Base-by-base conservation (phyloP, 2,888 invertebrate species). In the Diplolepis rosae region DNA sequence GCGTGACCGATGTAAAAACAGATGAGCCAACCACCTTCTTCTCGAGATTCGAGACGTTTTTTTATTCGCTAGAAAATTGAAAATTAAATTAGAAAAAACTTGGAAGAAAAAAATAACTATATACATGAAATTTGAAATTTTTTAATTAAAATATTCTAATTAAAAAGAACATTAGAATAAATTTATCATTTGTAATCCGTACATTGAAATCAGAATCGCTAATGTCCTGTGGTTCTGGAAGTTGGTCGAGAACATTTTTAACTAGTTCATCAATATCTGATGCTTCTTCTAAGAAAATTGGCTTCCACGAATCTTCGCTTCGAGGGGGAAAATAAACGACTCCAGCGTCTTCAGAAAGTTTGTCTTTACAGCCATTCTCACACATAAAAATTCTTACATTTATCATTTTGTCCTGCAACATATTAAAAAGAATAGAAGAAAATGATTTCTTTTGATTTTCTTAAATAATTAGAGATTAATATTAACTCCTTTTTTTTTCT, bases 161-260 rank as follows among this genome's bases (percentile, higher is more conserved):
- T n/a, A 42, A 4, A 18, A 9, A 18, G 18, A 22, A 22, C 6
- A 1, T 4, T 1, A 22, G 22, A 2, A 18, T 11, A 22, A 22
- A 7, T n/a, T 35, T 15, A 3, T 48, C 0, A 11, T 9, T 32
- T 0, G 18, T 42, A 50, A 45, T 82, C 89, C 89, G 90, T 87
- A 94, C 94, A 86, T 92, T 87, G 87, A 94, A 92, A 65, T 92
- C 88, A 2, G 90, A 84, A 75, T 90, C 88, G 83, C 91, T 91
- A 76, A 94, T 83, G 84, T 91, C 88, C 85, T 90, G 84, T 7
- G 93, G 91, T 79, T 92, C 92, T 3, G 94, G 94, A 30, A 94
- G 87, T 72, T 91, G 89, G 68, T 90, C 89, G 56, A 94, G 87
- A 61, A 93, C 90, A 78, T 91, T 89, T 73, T 91, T 90, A 6